Evolutionary conservation across 2,797 vertebrate genomes (phyloP).

Genomic region (Chloroceryle amazona): DNA sequence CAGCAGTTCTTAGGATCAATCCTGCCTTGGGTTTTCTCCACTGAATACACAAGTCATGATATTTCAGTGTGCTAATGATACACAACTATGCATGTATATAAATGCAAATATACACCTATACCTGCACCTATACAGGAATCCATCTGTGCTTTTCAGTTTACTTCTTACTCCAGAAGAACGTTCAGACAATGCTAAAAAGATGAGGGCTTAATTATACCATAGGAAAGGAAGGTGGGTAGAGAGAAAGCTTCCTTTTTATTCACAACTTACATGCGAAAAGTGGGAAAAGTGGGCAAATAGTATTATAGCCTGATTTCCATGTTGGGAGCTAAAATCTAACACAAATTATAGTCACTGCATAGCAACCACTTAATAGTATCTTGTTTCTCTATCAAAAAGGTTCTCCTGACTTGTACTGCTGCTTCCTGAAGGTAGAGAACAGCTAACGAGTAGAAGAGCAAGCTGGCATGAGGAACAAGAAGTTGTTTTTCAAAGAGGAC

Average conservation of each 20-base stretch:
- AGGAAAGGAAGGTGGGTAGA: neutral
- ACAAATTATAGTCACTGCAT: neutral
- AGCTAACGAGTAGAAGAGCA: neutral
- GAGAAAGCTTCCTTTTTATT: neutral
- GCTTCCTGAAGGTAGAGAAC: neutral
- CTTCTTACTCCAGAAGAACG: neutral
- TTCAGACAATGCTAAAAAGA: neutral
- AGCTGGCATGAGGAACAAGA: neutral
- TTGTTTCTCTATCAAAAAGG: neutral
- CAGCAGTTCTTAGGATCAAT: neutral
- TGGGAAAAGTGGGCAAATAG: neutral
- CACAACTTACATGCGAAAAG: neutral
- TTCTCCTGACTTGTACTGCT: neutral
- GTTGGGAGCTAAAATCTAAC: neutral
- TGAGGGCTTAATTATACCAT: neutral
- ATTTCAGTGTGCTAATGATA: neutral
- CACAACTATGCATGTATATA: neutral
- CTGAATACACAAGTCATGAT: neutral
- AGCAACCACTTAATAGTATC: neutral
- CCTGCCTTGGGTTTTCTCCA: neutral
- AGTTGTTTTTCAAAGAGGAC: neutral
- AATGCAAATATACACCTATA: neutral
- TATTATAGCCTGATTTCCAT: neutral
- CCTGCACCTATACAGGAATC: neutral
- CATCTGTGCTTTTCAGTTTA: neutral